Evolutionary conservation across 1,140 invertebrate species (phyloP), one percentile per base, ranked within the genome.

Genomic region (Diorhabda carinulata): DNA sequence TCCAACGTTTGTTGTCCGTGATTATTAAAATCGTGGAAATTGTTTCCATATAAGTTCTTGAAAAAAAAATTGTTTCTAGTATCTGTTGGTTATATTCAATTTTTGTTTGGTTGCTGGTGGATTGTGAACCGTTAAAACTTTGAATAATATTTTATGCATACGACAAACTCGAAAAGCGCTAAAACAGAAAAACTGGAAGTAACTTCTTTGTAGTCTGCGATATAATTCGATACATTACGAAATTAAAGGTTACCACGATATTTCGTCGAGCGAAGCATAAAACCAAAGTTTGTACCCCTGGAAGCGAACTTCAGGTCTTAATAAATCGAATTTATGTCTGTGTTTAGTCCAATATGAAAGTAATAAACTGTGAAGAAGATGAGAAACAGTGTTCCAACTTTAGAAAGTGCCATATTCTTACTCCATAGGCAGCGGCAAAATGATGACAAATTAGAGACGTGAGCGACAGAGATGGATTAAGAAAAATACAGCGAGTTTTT

Each of bases 311-410:
- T 64, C 41, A 44, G 40, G 63, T 25, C 61, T n/a, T 62, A 56
- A 47, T 64, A 57, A 25, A 57, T 64, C 44, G 10, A 64, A 64
- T 64, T 64, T 64, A 64, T 64, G 45, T 56, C 25, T 25, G n/a
- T 64, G 47, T 64, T 64, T 56, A 57, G 63, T 9, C 44, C 63
- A 56, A 64, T 56, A 64, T 64, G 63, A 64, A 64, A 45, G 63
- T 64, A 57, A 56, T 64, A 64, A 64, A 64, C 47, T 64, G 5
- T n/a, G 40, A 10, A 52, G 47, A 52, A 52, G 47, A 52, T 52
- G 47, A 52, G 47, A 52, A 52, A 57, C 63, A 7, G 45, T 45
- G 45, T 64, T 40, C 9, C 0, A 8, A 43, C 6, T 44, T 8
- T 43, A 52, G 45, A 57, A 57, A 64, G 41, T 56, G 25, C 45